Base-by-base conservation (phyloP, 2,113 vertebrate genomes). In the Aegithalos caudatus region DNA sequence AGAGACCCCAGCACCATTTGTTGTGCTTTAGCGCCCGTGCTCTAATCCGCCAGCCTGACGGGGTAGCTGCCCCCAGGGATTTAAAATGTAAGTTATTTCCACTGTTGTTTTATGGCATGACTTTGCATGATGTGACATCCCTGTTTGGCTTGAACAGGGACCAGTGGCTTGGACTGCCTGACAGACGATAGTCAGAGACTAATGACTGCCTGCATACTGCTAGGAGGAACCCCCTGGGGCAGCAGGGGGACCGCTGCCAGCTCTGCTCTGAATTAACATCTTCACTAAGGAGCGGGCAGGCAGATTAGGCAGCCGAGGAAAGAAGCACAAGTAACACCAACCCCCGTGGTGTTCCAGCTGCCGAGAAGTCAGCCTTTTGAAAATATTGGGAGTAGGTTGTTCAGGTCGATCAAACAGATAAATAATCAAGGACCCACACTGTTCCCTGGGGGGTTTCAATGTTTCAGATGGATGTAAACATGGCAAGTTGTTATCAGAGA, bases 221-320 rank as follows among this genome's bases (percentile, higher is more conserved):
- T 91, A 80, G 80, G 80, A 94, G 92, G 94, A 95, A 94, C 85
- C 94, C 92, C 95, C 90, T 88, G 88, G 92, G 67, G 94, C 86
- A 81, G 22, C 76, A 48, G 79, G 38, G 77, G 56, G 85, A 94
- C 72, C 0, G 27, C 88, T 94, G 96, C 94, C 94, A 95, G 80
- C 85, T 94, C 90, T 93, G 90, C 82, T 95, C 94, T 93, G 92
- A 86, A 83, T 96, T 94, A 95, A 95, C 88, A 92, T 96, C 90
- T 93, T 94, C 88, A 78, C 94, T 94, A 83, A 90, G 88, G 69
- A 95, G 90, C 81, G 66, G 81, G 64, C 85, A 73, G 67, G 50
- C 23, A 91, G 48, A 86, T 72, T 16, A 95, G 77, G 78, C 87
- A 91, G 89, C 81, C 0, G 6, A 6, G 6, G 89, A 45, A 67